A percentile compares a stretch with the other conserved stretches of the same genome.
phyloP scores from a whole-genome alignment of 2,113 vertebrate species.

The Sminthopsis crassicaudata region DNA sequence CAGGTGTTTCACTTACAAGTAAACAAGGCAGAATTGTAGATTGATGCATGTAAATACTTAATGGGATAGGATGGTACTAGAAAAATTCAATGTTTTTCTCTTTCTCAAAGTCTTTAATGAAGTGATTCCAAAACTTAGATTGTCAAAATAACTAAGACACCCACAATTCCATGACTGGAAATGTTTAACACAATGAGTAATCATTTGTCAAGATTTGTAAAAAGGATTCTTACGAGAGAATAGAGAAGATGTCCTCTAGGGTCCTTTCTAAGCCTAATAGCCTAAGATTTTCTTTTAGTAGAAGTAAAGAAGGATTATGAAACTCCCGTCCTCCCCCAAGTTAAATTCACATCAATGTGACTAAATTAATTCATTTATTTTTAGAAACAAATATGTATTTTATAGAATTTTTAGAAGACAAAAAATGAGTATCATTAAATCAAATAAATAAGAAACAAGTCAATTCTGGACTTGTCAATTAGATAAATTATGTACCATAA shows the following conservation, averaged over 20 bases:
- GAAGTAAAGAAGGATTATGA: background rate
- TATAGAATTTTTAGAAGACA: background rate
- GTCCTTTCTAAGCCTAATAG: background rate
- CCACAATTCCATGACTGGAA: background rate
- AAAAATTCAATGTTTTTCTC: background rate
- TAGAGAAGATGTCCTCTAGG: background rate
- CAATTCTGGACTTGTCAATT: too few species aligned
- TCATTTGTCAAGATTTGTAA: background rate
- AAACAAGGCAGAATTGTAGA: background rate
- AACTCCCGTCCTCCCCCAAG: background rate
- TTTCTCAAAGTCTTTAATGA: background rate
- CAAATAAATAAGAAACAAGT: background rate
- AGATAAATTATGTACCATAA: background rate
- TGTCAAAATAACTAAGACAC: background rate
- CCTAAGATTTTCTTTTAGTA: background rate
- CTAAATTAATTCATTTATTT: background rate
- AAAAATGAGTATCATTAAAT: background rate
- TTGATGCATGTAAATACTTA: background rate
- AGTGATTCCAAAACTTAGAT: too few species aligned
- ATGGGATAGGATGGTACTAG: background rate
- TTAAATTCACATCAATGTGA: background rate
- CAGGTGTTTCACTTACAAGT: conserved; percentile 22
- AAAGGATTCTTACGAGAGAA: background rate
- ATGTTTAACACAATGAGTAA: background rate
- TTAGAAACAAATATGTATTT: conserved; percentile 21